Evolutionary conservation across 2,113 vertebrate genomes (phyloP), one percentile per base, ranked within the genome.

Genomic region (Melanotaenia duboulayi): DNA sequence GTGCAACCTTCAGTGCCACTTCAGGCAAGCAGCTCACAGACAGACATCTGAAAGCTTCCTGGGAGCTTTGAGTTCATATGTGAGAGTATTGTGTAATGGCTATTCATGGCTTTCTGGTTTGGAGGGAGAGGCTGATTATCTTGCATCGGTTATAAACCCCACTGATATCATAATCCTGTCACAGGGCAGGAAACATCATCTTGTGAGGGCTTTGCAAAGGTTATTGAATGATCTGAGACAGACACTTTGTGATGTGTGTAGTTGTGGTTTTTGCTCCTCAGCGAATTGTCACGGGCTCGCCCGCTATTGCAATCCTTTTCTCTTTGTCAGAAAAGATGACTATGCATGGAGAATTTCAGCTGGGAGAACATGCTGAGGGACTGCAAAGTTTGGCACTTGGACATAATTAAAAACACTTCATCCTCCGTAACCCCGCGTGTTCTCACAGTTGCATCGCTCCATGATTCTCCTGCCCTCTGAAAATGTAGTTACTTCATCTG

Each of bases 401-500:
- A 56, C 66, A 23, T 90, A 85, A 90, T 88, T 64, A 79, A 73
- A 90, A 90, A 72, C 88, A 85, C 69, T 61, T 56, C n/a, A 17
- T 54, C 23, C 51, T 74, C 73, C 28, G 32, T 4, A 50, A 54
- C 23, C 19, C 22, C 61, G 48, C 61, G 48, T 2, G 28, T 74
- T 87, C 71, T 64, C 81, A 81, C 49, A 71, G 65, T 57, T 78
- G 68, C 37, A 4, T 62, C 23, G 40, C 74, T 76, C 51, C 32
- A 10, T 56, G 44, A 61, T 51, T 64, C 57, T 63, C 71, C 50
- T 60, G 56, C 32, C 46, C 28, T n/a, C 17, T 11, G 22, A 44
- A 82, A 42, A 72, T 49, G 12, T 40, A 61, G 71, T 76, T 73
- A 56, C 57, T 78, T 87, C 74, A 71, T 66, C 61, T 46, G n/a